Evolutionary conservation across 1,140 invertebrate genomes (phyloP), one percentile per base, ranked within the genome.

Genomic region (Procambarus virginalis): DNA sequence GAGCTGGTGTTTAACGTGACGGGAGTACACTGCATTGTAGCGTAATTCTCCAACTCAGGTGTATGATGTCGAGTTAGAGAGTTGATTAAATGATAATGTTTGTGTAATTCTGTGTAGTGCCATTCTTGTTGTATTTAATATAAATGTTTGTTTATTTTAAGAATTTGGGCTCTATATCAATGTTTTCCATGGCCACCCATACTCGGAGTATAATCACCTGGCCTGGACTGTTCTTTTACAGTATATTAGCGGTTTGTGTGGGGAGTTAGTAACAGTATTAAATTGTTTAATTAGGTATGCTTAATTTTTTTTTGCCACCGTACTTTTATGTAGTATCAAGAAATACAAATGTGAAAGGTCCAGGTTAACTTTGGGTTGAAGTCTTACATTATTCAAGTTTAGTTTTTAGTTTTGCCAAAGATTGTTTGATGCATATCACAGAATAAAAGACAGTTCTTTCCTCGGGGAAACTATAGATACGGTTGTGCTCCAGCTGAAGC

Each of bases 61-160:
- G 8, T 34, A 6, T 73, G 10, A 9, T 22, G 2, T 20, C 34
- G 64, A 73, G 22, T 73, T 34, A 73, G n/a, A 12, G 64, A 34
- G 68, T 73, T 20, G 6, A 73, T 17, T 68, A 68, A 68, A 68
- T 17, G 17, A 17, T 68, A 12, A 3, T 34, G 68, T 73, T 73
- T 73, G 68, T 73, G 68, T 73, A 73, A 34, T 73, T 73, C n/a
- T 34, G n/a, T 73, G 22, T 73, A 73, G n/a, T 73, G 22, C 68
- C 22, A 34, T 73, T 73, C n/a, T 73, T 73, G n/a, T 73, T 73
- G 68, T 73, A 73, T 73, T 68, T 14, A 34, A 73, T 73, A 73
- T 73, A 64, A 64, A 73, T 73, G 68, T 73, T 73, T 73, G 17
- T 64, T 64, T 64, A 64, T 64, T 64, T 73, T 73, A 73, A 73